Conservation (phyloP, 2,113 vertebrate genomes). For the Pelvicachromis taeniatus region DNA sequence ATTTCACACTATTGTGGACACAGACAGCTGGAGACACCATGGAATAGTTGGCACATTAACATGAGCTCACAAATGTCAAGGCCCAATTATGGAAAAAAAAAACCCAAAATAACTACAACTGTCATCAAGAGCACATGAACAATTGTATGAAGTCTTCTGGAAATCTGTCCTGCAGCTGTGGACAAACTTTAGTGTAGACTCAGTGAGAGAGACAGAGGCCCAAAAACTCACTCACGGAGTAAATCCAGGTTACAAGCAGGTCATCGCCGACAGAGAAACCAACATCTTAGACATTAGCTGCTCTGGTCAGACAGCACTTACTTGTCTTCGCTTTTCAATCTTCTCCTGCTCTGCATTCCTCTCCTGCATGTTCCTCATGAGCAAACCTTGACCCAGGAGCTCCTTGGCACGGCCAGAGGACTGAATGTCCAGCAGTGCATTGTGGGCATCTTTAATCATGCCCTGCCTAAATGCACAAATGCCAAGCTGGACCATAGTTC, state of each 20-base stretch:
- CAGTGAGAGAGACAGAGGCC: not conserved
- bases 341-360: slow-evolving; percentile 92
- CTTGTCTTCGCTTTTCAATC: slow-evolving; percentile 87
- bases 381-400: slow-evolving; percentile 87
- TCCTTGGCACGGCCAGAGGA: slow-evolving; percentile 89
- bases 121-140: not conserved
- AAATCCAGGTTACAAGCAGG: not conserved
- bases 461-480: slow-evolving; percentile 93
- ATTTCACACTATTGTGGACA: not conserved
- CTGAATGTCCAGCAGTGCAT: slow-evolving; percentile 89
- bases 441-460: slow-evolving; percentile 91
- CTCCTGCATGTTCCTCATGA: slow-evolving; percentile 92
- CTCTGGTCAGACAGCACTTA: slow-evolving; percentile 7
- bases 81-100: fast-evolving
- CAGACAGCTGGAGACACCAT: not conserved
- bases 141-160: not conserved
- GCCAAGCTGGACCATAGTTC: slow-evolving; percentile 91
- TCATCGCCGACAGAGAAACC: not conserved
- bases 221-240: fast-evolving
- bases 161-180: not conserved
- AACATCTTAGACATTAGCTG: not conserved
- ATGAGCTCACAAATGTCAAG: not conserved
- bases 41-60: fast-evolving
- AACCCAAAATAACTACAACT: not conserved
- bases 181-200: not conserved